These are phyloP conservation scores for Oreochromis mossambicus DNA, from an alignment of 2,797 vertebrate genomes.

Conservation along the genomic window DNA sequence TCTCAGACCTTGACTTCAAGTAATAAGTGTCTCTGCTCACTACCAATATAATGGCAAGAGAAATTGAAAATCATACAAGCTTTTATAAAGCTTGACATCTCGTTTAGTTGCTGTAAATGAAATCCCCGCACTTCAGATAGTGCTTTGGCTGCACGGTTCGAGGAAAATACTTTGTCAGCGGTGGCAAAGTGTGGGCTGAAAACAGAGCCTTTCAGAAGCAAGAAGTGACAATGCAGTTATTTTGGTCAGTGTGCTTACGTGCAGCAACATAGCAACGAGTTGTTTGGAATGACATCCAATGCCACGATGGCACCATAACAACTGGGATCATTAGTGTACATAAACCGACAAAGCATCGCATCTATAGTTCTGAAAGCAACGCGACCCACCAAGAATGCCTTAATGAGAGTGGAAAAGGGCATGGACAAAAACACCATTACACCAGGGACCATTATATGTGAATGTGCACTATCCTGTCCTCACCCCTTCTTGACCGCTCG, in stretches of 20 bases:
- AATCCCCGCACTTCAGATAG: constrained; percentile 39
- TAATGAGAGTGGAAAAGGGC: constrained; percentile 64
- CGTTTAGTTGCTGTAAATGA: constrained; percentile 43
- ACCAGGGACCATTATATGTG: constrained; percentile 62
- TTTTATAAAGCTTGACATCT: constrained; percentile 51
- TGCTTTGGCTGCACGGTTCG: constrained; percentile 11
- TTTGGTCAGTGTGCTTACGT: not conserved
- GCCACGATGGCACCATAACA: constrained; percentile 36
- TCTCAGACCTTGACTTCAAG: constrained; percentile 69
- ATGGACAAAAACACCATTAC: constrained; percentile 56
- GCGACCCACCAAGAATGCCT: constrained; percentile 49
- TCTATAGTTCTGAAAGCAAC: constrained; percentile 27
- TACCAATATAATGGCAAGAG: constrained; percentile 36
- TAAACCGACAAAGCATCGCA: constrained; percentile 15
- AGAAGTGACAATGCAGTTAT: constrained; percentile 30
- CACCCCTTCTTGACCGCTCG: constrained; percentile 61
- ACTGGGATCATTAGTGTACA: constrained; percentile 49
- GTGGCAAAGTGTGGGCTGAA: not conserved
- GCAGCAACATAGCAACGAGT: constrained; percentile 36
- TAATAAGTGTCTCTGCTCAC: constrained; percentile 61
- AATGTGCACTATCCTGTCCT: constrained; percentile 49
- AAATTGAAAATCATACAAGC: constrained; percentile 61
- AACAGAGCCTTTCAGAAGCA: not conserved
- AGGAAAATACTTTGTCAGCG: constrained; percentile 2
- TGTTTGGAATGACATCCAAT: constrained; percentile 21